Percentiles rank a stretch among this genome's conserved stretches.
These are phyloP conservation scores for Dinothrombium tinctorium DNA, from an alignment of 1,140 invertebrate species.

Conservation along the genomic window DNA sequence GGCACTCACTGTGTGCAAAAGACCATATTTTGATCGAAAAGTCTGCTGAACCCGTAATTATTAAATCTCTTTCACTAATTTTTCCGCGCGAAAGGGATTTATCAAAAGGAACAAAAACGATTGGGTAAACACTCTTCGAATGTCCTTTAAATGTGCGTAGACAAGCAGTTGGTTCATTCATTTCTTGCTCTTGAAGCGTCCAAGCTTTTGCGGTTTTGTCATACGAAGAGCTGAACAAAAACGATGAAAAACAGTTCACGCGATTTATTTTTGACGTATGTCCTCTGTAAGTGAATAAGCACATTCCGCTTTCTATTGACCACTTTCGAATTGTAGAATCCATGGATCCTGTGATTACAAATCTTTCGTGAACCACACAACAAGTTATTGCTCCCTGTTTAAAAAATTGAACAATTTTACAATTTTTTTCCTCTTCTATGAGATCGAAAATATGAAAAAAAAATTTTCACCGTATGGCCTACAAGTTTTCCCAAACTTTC, in stretches of 20 bases:
- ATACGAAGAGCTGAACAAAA: conserved; percentile 29
- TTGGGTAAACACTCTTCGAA: conserved; percentile 27
- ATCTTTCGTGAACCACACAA: conserved; percentile 26
- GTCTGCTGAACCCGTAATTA: conserved; percentile 28
- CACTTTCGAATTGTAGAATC: conserved; percentile 31
- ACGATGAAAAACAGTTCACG: conserved; percentile 28
- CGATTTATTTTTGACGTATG: conserved; percentile 27
- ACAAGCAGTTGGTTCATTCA: conserved; percentile 10
- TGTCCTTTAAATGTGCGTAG: conserved; percentile 22
- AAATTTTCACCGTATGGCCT: too few relatives aligned
- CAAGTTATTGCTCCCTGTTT: conserved; percentile 22
- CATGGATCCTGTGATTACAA: conserved; percentile 27
- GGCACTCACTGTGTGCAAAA: conserved; percentile 23
- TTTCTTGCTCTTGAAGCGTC: conserved; percentile 18
- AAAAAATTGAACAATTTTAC: too few relatives aligned
- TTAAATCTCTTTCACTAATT: conserved; percentile 16
- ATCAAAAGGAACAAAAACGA: conserved; percentile 25
- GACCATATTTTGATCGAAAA: conserved; percentile 26
- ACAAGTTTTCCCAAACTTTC: too few relatives aligned
- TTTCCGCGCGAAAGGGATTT: conserved; percentile 12
- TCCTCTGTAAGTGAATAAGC: conserved; percentile 24
- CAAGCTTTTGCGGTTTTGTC: conserved; percentile 29
- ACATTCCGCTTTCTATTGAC: conserved; percentile 28
- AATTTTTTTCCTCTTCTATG: too few relatives aligned
- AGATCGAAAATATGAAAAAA: too few relatives aligned